Percentiles rank a stretch among this genome's conserved stretches.
phyloP scores from a whole-genome alignment of 2,113 vertebrate species.

The Synchiropus splendidus region DNA sequence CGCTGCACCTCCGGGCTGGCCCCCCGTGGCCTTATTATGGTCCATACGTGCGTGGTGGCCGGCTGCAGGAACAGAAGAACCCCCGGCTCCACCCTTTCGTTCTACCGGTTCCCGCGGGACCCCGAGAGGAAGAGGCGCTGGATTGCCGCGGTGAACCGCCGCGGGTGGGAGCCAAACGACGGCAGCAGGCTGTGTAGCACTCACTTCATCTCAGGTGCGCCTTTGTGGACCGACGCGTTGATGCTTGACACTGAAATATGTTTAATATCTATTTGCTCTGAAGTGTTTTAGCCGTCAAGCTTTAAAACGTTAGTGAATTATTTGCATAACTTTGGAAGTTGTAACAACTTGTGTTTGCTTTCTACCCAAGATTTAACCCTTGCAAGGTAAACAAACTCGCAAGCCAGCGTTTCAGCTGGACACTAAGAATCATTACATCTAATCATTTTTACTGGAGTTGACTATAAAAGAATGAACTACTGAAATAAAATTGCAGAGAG shows the following conservation, averaged over 20 bases:
- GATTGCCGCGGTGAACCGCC: conserved; percentile 65
- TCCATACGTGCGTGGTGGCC: conserved; percentile 68
- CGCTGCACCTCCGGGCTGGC: conserved; percentile 21
- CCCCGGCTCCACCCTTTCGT: conserved; percentile 56
- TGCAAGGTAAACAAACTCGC: no score
- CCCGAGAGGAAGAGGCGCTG: conserved; percentile 66
- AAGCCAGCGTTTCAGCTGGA: no score
- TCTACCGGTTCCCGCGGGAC: conserved; percentile 68
- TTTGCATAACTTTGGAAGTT: no score
- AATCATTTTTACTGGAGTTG: no score
- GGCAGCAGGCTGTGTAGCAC: conserved; percentile 66
- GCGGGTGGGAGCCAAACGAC: conserved; percentile 67
- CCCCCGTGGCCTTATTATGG: conserved; percentile 52
- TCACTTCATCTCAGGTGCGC: conserved; percentile 66
- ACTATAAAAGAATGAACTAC: no score
- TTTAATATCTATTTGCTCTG: no score
- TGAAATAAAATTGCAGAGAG: no score
- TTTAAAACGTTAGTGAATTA: no score
- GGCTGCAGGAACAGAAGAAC: conserved; percentile 67
- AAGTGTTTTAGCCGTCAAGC: no score
- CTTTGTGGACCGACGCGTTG: neutral
- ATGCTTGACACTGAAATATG: neutral
- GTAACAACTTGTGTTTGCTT: no score
- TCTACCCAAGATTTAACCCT: no score
- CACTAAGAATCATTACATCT: no score